phyloP scores from a whole-genome alignment of 2,888 invertebrate species.

The Andrena flavipes region DNA sequence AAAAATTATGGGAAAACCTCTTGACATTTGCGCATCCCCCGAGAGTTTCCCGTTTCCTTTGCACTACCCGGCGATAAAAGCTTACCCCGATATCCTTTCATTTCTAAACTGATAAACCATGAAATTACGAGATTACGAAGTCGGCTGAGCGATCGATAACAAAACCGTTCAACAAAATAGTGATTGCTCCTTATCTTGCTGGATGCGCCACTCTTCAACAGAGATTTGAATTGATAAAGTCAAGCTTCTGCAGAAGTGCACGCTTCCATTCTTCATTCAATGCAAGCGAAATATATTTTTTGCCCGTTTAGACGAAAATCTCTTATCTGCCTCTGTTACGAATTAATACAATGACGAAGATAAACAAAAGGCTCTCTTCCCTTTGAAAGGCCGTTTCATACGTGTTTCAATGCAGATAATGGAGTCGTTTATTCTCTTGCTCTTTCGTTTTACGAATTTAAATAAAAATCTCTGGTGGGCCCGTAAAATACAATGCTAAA shows the following conservation, averaged over 20 bases:
- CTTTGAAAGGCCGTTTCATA: conserved; percentile 5
- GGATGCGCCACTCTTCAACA: no score
- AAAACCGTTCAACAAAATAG: neutral
- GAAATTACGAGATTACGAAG: neutral
- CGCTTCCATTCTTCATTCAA: neutral
- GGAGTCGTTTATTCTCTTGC: conserved; percentile 12
- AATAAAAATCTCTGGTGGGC: neutral
- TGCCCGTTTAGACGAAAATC: neutral
- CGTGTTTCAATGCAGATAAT: conserved; percentile 34
- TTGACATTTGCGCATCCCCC: conserved; percentile 52
- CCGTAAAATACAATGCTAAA: conserved; percentile 11
- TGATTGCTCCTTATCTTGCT: neutral
- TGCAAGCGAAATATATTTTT: neutral
- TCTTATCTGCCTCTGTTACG: conserved; percentile 5
- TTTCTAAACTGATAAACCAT: conserved; percentile 33
- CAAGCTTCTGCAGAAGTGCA: neutral
- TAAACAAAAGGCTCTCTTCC: conserved; percentile 27
- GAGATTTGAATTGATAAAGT: neutral
- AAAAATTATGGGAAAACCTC: conserved; percentile 28
- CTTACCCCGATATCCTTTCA: conserved; percentile 49
- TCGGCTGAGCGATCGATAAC: neutral
- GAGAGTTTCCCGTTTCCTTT: conserved; percentile 26
- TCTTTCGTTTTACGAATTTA: conserved; percentile 20
- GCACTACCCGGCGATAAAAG: conserved; percentile 32
- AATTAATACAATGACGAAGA: conserved; percentile 3